Conservation (phyloP, 2,888 invertebrate genomes). For the Cryptosula pallasiana region DNA sequence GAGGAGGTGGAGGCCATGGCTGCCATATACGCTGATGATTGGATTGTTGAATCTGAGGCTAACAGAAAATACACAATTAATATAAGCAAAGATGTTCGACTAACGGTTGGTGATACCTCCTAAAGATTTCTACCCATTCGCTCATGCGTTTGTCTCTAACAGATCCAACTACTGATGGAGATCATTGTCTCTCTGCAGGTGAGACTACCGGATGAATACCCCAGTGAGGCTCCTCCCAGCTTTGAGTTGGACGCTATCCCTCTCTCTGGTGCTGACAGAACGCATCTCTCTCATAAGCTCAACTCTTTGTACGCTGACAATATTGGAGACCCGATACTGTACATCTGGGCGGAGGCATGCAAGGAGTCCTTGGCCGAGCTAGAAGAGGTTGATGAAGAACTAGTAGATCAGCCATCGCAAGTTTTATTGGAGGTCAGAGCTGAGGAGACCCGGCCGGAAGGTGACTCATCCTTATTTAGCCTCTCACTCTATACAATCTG, state of each 20-base stretch:
- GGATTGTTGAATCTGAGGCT: slow-evolving; percentile 61
- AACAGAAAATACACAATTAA: slow-evolving; percentile 61
- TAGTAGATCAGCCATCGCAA: too few species aligned
- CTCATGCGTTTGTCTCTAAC: too few species aligned
- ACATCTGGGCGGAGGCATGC: slow-evolving; percentile 70
- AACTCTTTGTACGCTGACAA: slow-evolving; percentile 59
- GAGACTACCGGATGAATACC: slow-evolving; percentile 64
- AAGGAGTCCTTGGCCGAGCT: slow-evolving; percentile 58
- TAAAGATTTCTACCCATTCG: too few species aligned
- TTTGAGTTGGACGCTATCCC: slow-evolving; percentile 54
- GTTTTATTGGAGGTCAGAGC: too few species aligned
- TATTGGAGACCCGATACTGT: slow-evolving; percentile 66
- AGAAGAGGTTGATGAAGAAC: too few species aligned
- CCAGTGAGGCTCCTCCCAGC: slow-evolving; percentile 62
- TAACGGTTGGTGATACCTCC: slow-evolving; percentile 37
- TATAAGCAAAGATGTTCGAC: slow-evolving; percentile 30
- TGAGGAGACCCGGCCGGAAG: too few species aligned
- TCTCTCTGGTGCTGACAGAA: neutral
- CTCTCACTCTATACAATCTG: too few species aligned
- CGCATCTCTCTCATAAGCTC: neutral
- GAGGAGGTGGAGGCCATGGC: slow-evolving; percentile 67
- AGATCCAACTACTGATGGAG: too few species aligned
- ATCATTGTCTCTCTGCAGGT: too few species aligned
- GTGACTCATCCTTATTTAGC: too few species aligned
- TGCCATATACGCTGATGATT: slow-evolving; percentile 69